Base-by-base conservation (phyloP, 2,113 vertebrate genomes). In the Grallaria varia region DNA sequence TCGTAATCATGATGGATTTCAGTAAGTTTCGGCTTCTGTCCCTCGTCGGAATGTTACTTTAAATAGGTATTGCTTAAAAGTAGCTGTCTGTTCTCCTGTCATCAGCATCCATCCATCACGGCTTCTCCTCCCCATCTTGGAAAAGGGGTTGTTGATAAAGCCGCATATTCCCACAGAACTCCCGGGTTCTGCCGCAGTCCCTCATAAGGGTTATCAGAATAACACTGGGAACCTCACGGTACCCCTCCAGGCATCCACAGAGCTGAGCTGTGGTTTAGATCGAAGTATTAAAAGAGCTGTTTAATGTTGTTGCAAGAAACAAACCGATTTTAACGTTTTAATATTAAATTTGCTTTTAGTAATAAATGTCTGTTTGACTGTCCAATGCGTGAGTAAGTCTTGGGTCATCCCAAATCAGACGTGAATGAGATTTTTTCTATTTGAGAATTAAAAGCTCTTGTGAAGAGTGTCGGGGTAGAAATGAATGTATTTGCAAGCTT, bases 161-260 rank as follows among this genome's bases (percentile, higher is more conserved):
- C n/a, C 22, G 0, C 7, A 0, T 17, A 4, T 47, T 56, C 21
- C 14, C 9, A 0, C 2, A 1, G 4, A 30, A 27, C 8, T 40
- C 4, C 5, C 4, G 4, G 0, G 1, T 14, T 16, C 55, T 28
- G 39, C 71, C 2, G 4, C 14, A 13, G 0, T 14, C 35, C 39
- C 35, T 40, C 20, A 1, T 22, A 11, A 47, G 8, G 25, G 8
- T 22, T 14, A 9, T 19, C 6, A 17, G 40, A 42, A 3, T 14
- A 9, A 27, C 2, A 8, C 58, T 14, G 2, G 40, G 45, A 50
- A 53, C 37, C 21, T 22, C 56, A 12, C 12, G 2, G 6, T 2
- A 2, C 31, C 49, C 14, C 27, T 31, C 14, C 18, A 21, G 21
- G 37, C 42, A 62, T 31, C 55, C 60, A 1, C 2, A 28, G 40